Evolutionary conservation across 2,888 invertebrate species (phyloP).

Genomic region (Agrochola litura): DNA sequence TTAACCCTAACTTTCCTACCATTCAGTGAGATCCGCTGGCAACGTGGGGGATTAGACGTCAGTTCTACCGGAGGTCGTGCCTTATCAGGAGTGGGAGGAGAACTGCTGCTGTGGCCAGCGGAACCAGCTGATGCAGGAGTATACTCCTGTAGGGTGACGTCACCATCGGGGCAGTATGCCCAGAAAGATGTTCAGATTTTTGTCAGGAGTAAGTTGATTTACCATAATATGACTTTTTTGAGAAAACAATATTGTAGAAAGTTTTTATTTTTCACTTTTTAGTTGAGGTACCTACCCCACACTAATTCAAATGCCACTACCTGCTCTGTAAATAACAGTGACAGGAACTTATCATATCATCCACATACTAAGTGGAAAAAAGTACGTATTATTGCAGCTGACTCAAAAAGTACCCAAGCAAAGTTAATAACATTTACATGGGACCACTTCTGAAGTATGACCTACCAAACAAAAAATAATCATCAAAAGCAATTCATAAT

Average conservation of each 20-base stretch:
- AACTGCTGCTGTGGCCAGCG: constrained; percentile 89
- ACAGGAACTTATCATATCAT: too few species aligned
- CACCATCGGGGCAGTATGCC: constrained; percentile 93
- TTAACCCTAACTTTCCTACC: neutral
- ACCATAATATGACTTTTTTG: neutral
- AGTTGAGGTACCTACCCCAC: too few species aligned
- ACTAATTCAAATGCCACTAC: too few species aligned
- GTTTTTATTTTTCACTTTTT: too few species aligned
- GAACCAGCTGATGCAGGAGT: constrained; percentile 93
- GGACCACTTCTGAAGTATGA: too few species aligned
- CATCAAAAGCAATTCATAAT: too few species aligned
- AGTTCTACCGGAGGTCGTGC: constrained; percentile 76
- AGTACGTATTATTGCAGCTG: too few species aligned
- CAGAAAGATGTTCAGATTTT: constrained; percentile 94
- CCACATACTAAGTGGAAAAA: too few species aligned
- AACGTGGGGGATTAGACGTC: constrained; percentile 82
- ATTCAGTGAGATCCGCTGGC: constrained; percentile 86
- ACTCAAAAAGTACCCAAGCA: too few species aligned
- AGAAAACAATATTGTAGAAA: neutral
- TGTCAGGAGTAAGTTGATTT: constrained; percentile 92
- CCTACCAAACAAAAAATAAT: too few species aligned
- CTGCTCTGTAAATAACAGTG: too few species aligned
- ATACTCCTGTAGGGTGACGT: constrained; percentile 94
- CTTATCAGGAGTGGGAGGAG: constrained; percentile 78
- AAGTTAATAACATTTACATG: too few species aligned